Evolutionary conservation across 2,113 vertebrate genomes (phyloP).

Genomic region (Xenopus borealis): DNA sequence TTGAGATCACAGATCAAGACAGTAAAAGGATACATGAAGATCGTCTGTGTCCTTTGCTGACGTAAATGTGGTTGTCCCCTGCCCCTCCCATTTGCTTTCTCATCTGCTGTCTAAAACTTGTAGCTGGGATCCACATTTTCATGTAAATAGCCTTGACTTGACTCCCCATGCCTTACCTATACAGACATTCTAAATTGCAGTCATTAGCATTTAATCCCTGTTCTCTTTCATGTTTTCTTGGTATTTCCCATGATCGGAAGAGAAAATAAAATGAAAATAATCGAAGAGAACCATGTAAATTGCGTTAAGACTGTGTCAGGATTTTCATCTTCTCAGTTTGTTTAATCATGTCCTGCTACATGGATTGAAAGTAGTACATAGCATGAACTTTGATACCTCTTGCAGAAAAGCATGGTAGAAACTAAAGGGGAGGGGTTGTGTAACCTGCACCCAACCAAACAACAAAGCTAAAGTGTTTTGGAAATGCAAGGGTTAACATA

Average conservation of each 20-base stretch:
- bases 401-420: neutral
- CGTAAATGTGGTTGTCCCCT: neutral
- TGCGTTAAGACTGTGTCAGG: no score
- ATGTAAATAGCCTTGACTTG: neutral
- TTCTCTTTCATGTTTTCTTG: no score
- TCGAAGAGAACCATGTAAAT: no score
- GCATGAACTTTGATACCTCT: constrained; percentile 30
- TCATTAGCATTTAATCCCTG: no score
- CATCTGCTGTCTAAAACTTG: neutral
- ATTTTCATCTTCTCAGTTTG: neutral
- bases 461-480: neutral
- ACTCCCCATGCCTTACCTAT: neutral
- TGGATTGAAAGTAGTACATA: neutral
- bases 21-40: neutral
- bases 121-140: neutral
- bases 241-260: no score
- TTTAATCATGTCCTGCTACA: neutral
- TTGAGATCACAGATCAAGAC: no score
- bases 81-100: neutral
- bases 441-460: neutral
- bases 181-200: no score
- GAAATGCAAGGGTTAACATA: neutral
- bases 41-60: neutral
- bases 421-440: neutral
- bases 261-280: no score